Percentiles rank a stretch among this genome's conserved stretches.
Conservation (phyloP, 2,888 invertebrate genomes). For the Lycia hirtaria region DNA sequence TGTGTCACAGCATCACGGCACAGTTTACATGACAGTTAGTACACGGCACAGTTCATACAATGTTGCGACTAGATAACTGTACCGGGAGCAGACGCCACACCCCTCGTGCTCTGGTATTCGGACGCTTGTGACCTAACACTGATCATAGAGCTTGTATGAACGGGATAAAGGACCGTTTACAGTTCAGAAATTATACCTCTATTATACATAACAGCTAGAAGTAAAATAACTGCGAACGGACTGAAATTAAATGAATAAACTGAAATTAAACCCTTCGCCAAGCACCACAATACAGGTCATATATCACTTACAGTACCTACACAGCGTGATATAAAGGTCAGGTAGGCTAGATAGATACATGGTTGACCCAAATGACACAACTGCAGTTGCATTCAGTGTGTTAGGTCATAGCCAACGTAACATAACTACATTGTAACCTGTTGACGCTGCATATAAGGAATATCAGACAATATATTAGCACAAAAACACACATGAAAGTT, state of each 20-base stretch:
- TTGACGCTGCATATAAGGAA: not conserved
- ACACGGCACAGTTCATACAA: conserved; percentile 6
- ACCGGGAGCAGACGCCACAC: conserved; percentile 5
- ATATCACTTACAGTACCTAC: too few relatives aligned
- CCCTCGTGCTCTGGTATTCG: conserved; percentile 11
- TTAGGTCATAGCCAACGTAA: not conserved
- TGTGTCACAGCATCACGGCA: conserved; percentile 12
- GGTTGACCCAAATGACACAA: conserved; percentile 22
- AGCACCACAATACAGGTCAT: too few relatives aligned
- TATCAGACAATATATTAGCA: not conserved
- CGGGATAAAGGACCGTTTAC: too few relatives aligned
- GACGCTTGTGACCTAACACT: not conserved
- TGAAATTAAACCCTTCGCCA: too few relatives aligned
- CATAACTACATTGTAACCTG: not conserved
- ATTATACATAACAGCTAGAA: too few relatives aligned
- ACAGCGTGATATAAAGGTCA: conserved; percentile 16
- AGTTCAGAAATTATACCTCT: not conserved
- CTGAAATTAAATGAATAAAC: too few relatives aligned
- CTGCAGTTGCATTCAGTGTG: conserved; percentile 1
- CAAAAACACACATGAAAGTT: not conserved
- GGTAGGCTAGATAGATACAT: conserved; percentile 1
- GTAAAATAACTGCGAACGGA: too few relatives aligned
- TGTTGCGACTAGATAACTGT: conserved; percentile 3
- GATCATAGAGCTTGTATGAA: too few relatives aligned
- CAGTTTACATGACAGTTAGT: conserved; percentile 5